phyloP scores from a whole-genome alignment of 1,140 invertebrate genomes.

The Drosophila aff. region DNA sequence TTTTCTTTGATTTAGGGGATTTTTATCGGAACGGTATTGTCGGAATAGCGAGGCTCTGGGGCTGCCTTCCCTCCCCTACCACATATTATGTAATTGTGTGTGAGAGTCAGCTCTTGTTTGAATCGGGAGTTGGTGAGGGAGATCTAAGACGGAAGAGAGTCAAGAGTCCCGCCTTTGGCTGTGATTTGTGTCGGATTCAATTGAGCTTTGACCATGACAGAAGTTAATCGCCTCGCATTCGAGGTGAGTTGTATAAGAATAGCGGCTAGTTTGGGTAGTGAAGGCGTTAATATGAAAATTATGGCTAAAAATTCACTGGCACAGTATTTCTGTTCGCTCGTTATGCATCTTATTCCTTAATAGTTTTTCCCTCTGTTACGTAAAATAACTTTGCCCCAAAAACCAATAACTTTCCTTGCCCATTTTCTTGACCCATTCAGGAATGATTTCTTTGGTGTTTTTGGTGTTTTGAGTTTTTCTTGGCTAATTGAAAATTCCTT shows the following conservation, averaged over 20 bases:
- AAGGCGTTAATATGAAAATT: slow-evolving; percentile 1
- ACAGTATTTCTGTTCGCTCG: too few species aligned
- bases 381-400: neutral
- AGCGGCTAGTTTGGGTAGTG: neutral
- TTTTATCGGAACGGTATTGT: slow-evolving; percentile 64
- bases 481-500: slow-evolving; percentile 64
- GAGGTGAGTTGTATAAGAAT: slow-evolving; percentile 20
- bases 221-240: slow-evolving; percentile 18
- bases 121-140: neutral
- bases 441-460: slow-evolving; percentile 6
- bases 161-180: slow-evolving; percentile 34
- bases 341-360: neutral
- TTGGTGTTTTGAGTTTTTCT: neutral
- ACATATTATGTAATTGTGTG: slow-evolving; percentile 59
- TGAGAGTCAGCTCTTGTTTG: slow-evolving; percentile 12
- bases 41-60: slow-evolving; percentile 52
- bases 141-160: slow-evolving; percentile 73
- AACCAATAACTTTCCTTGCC: slow-evolving; percentile 15
- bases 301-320: neutral
- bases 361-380: neutral
- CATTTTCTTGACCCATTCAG: slow-evolving; percentile 21
- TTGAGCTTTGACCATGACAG: slow-evolving; percentile 74
- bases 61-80: neutral
- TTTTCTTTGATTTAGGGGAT: slow-evolving; percentile 58
- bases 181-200: slow-evolving; percentile 48